Percentiles rank a stretch among this genome's conserved stretches.
phyloP scores from a whole-genome alignment of 2,888 invertebrate species.

The Agriopis aurantiaria region DNA sequence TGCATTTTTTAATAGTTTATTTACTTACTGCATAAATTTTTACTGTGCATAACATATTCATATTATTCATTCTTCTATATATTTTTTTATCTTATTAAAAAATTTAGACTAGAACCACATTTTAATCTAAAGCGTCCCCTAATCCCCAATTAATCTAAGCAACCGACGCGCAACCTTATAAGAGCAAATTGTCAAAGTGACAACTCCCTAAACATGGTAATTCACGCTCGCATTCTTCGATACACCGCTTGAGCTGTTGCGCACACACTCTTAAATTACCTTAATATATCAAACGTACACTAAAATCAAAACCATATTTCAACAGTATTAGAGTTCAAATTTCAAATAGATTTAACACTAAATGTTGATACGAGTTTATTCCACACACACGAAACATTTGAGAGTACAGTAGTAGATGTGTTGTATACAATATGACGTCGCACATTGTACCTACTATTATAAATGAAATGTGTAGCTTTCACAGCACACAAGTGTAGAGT shows the following conservation, averaged over 20 bases:
- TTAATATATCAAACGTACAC: conserved; percentile 56
- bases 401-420: conserved; percentile 73
- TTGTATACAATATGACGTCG: conserved; percentile 82
- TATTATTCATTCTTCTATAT: too few species aligned
- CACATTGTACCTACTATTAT: conserved; percentile 82
- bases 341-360: conserved; percentile 46
- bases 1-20: too few species aligned
- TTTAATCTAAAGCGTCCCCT: conserved; percentile 29
- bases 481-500: conserved; percentile 78
- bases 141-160: conserved; percentile 57
- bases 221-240: conserved; percentile 85
- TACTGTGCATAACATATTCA: too few species aligned
- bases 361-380: conserved; percentile 49
- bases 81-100: neutral
- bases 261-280: conserved; percentile 76
- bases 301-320: conserved; percentile 46
- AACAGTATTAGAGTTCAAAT: conserved; percentile 45
- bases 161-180: conserved; percentile 66
- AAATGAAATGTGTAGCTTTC: conserved; percentile 86
- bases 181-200: conserved; percentile 81
- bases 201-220: conserved; percentile 84
- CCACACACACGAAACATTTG: conserved; percentile 76
- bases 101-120: conserved; percentile 9
- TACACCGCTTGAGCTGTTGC: conserved; percentile 76
- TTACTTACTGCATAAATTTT: too few species aligned